Evolutionary conservation across 2,888 invertebrate species (phyloP), one percentile per base, ranked within the genome.

Genomic region (Syritta pipiens): DNA sequence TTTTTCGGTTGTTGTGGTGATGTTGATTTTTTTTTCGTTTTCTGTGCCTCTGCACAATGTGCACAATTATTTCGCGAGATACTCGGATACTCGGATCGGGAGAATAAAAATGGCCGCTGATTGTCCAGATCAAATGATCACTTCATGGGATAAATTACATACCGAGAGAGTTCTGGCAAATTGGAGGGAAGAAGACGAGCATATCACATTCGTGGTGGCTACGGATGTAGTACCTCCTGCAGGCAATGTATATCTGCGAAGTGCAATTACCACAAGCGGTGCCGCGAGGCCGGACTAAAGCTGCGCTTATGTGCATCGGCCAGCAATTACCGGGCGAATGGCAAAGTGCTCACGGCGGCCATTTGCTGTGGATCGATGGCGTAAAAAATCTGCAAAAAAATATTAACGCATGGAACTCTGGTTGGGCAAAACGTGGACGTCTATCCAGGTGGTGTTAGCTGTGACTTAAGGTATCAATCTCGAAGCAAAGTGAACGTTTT

Each of bases 61-160:
- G 79, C 74, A 51, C 74, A 79, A 79, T 79, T 79, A 79, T 74
- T 79, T 67, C 37, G 60, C 49, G 49, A 37, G 53, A 71, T 68
- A 68, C 37, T 42, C 40, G 30, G 12, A 24, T 55, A 46, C 32
- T 24, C 20, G 30, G 28, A 49, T 17, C 4, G 9, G 40, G 24
- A 12, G 51, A 60, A 72, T 49, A 72, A 79, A 79, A 79, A 79
- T 79, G 79, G 79, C 79, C 74, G 79, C 79, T 79, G 79, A 79
- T 74, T 74, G 79, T 72, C 51, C 72, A 68, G 79, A 79, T 74
- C 79, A 68, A 68, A 74, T 74, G 74, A 79, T 74, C 74, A 57
- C 71, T 67, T 51, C 67, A 57, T 74, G 65, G 67, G 55, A 74
- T 68, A 79, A 79, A 79, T 74, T 79, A 79, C 79, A 74, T n/a